Evolutionary conservation across 2,888 invertebrate species (phyloP).

Genomic region (Holacanthella duospinosa): DNA sequence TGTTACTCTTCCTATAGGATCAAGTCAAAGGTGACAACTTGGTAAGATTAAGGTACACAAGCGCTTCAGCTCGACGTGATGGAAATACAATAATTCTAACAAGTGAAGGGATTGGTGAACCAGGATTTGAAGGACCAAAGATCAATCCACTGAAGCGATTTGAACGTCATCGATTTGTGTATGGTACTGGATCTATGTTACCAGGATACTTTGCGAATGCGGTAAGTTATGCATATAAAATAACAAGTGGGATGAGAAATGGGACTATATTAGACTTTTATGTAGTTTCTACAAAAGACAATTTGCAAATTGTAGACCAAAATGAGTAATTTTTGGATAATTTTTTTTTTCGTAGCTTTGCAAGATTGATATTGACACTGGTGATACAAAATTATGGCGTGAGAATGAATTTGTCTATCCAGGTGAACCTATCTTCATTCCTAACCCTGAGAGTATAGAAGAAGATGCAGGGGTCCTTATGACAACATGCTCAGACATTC

Average conservation of each 20-base stretch:
- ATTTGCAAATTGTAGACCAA: background rate
- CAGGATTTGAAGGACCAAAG: conserved; percentile 45
- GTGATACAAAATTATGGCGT: conserved; percentile 40
- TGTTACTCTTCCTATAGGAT: conserved; percentile 37
- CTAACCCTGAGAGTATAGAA: conserved; percentile 41
- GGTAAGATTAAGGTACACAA: conserved; percentile 39
- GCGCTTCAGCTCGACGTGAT: conserved; percentile 41
- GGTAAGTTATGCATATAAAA: conserved; percentile 39
- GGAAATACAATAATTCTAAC: conserved; percentile 39
- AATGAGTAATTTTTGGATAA: conserved; percentile 5
- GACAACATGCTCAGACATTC: conserved; percentile 16
- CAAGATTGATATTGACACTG: conserved; percentile 43
- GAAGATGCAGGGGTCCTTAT: conserved; percentile 45
- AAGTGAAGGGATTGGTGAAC: conserved; percentile 36
- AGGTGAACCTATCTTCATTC: conserved; percentile 45
- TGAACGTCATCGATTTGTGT: conserved; percentile 45
- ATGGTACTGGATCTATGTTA: conserved; percentile 43
- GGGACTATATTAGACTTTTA: background rate
- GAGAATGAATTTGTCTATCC: conserved; percentile 29
- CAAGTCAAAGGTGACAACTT: conserved; percentile 41
- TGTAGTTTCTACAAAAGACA: no score
- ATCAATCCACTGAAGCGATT: conserved; percentile 42
- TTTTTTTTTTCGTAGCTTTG: conserved; percentile 40
- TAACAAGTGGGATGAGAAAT: conserved; percentile 7
- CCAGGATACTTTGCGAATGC: conserved; percentile 40